A percentile compares a stretch with the other conserved stretches of the same genome.
These are phyloP conservation scores for Charadrius vociferus DNA, from an alignment of 2,113 vertebrate species.

Conservation along the genomic window DNA sequence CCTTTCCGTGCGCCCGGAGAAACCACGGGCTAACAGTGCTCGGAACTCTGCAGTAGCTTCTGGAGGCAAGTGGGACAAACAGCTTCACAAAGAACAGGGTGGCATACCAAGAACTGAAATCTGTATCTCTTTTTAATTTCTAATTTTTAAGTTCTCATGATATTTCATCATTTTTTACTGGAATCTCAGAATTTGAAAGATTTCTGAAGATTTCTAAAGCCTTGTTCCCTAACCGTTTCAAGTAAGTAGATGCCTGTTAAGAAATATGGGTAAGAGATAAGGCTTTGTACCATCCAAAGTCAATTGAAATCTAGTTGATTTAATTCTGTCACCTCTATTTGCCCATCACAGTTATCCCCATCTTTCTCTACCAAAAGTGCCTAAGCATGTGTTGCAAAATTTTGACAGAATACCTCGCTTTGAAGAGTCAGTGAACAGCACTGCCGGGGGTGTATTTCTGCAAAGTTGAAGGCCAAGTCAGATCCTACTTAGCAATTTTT, in stretches of 20 bases:
- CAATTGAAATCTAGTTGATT: background rate
- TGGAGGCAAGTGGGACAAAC: background rate
- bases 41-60: background rate
- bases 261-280: background rate
- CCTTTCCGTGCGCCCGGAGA: fast-evolving
- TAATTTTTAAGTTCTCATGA: background rate
- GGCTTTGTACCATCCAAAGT: background rate
- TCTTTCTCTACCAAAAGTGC: background rate
- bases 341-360: background rate
- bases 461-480: background rate
- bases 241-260: background rate
- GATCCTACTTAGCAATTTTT: background rate
- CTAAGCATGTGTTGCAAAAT: background rate
- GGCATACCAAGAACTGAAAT: background rate
- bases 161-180: background rate
- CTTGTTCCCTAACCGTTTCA: background rate
- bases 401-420: background rate
- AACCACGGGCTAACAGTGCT: background rate
- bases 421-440: background rate
- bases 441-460: background rate
- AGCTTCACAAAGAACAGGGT: background rate
- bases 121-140: background rate
- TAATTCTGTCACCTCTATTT: background rate
- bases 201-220: background rate
- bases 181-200: background rate